Evolutionary conservation across 2,797 vertebrate species (phyloP), one percentile per base, ranked within the genome.

Genomic region (Sylvia borin): DNA sequence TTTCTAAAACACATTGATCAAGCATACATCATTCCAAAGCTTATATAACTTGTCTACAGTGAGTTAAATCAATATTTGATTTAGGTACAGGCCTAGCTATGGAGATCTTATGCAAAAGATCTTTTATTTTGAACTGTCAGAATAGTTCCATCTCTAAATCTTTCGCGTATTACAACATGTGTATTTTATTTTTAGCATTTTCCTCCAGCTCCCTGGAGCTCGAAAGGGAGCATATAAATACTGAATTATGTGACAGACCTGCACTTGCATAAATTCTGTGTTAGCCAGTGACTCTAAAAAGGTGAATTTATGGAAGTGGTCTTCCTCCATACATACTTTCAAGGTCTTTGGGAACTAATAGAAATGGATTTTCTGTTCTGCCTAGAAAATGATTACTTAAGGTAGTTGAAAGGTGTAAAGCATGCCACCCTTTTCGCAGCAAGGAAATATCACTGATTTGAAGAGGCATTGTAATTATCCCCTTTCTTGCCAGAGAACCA

Each of bases 341-440:
- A 36, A 64, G 88, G 74, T 81, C 73, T 90, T 84, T 90, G 90
- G 65, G 71, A 95, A 84, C 48, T 88, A 93, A 92, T 92, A 77
- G 92, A 76, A 95, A 96, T 93, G 45, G 92, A 95, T 97, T 96
- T 96, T 93, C 88, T 93, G 83, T 76, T 93, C 24, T 73, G 57
- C 67, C 80, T 27, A 22, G 74, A 88, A 94, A 94, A 76, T 78
- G 53, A 92, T 87, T 73, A 70, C 77, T 92, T 95, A 45, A 54
- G 74, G 51, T 68, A 21, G 0, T 93, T 88, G 84, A 67, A 84
- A 92, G 78, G 74, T 95, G 77, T 95, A 86, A 96, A 95, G 53
- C 18, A 40, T 50, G n/a, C 34, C 74, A 67, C 71, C 14, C 91
- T 38, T 91, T 73, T 61, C 64, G 32, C 64, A 20, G 48, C 51